Base-by-base conservation (phyloP, 2,797 vertebrate species). In the Pachyuromys duprasi region DNA sequence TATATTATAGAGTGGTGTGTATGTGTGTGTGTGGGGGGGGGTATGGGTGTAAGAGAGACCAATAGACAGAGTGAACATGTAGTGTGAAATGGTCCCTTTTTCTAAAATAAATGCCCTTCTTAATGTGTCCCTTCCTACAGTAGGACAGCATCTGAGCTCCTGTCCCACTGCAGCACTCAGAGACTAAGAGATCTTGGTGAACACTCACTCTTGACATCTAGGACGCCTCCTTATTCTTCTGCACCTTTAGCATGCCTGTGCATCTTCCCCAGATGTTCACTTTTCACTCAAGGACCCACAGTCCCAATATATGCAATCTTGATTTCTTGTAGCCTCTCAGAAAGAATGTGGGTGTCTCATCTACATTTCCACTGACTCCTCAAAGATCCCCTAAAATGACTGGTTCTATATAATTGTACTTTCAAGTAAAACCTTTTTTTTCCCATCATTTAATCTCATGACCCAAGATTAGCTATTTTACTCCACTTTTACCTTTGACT, bases 191-290 rank as follows among this genome's bases (percentile, higher is more conserved):
- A 55, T 14, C 28, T n/a, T 67, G 3, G 26, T 70, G 33, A 89
- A 60, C 0, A 31, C 78, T 90, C 1, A 76, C 26, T 8, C 11
- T 18, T 95, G 7, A 70, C 9, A 74, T 14, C 22, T 39, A 36
- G 39, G 0, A 26, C 70, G 42, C 84, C 49, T 80, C 81, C 9
- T 36, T 63, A 45, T 72, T 1, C 5, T 91, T 3, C 33, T 6
- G 70, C 11, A 60, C 20, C 5, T 75, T 89, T 74, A 57, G 53
- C 3, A 26, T 42, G 70, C 22, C 4, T 11, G 78, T 22, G 18
- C 6, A 53, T 75, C 33, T 24, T 3, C 1, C 1, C 33, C 33
- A 0, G 7, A 14, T 6, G 17, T 70, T 72, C 33, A 65, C 0
- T 70, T 63, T 14, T 53, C 24, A n/a, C 7, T 5, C 8, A 81